Conservation (phyloP, 2,113 vertebrate species). For the Grantiella picta region DNA sequence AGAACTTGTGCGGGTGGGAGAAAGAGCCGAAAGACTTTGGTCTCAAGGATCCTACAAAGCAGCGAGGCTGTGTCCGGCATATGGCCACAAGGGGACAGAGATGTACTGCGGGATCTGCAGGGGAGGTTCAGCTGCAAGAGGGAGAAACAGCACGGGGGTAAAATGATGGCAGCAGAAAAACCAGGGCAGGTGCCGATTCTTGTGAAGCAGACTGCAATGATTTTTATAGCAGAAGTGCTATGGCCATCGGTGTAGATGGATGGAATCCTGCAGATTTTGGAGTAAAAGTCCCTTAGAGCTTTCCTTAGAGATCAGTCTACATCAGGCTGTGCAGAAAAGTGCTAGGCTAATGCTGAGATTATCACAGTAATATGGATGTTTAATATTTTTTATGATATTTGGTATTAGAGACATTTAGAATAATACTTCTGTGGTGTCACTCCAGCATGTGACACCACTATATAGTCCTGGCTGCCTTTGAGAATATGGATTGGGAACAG, state of each 20-base stretch:
- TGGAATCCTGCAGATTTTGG: neutral
- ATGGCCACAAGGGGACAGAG: neutral
- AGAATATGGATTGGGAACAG: neutral
- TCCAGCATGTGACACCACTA: neutral
- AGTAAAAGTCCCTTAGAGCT: neutral
- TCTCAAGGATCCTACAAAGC: accelerated
- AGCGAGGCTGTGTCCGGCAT: neutral
- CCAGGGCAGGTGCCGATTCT: neutral
- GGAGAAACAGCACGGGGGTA: neutral
- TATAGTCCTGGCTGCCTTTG: neutral
- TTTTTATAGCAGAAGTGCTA: neutral
- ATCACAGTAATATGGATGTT: neutral
- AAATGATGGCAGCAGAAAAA: neutral
- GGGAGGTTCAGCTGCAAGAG: neutral
- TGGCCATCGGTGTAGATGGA: neutral
- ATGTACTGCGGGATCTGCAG: neutral
- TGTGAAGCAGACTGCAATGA: neutral
- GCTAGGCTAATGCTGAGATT: neutral
- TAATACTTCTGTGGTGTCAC: neutral
- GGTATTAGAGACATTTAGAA: neutral
- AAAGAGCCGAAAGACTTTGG: neutral
- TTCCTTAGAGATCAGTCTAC: neutral
- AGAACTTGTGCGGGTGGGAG: neutral
- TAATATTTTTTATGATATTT: neutral
- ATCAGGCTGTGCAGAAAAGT: neutral